phyloP scores from a whole-genome alignment of 2,888 invertebrate species.

The Carterocephalus palaemon region DNA sequence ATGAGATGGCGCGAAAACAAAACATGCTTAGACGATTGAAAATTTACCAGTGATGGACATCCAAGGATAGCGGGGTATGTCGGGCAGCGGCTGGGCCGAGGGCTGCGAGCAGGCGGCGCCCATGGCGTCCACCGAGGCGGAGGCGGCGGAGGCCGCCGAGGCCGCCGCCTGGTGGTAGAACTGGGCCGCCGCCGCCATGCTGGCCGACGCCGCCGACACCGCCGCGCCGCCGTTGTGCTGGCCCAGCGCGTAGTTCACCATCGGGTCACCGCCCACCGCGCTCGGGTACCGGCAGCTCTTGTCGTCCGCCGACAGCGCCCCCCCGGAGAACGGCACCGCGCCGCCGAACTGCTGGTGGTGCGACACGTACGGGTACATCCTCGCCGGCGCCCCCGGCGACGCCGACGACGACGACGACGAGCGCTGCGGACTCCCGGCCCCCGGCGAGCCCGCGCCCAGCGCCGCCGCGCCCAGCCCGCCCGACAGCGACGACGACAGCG shows the following conservation, averaged over 20 bases:
- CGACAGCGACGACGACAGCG: slow-evolving; percentile 79
- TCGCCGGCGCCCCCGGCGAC: slow-evolving; percentile 85
- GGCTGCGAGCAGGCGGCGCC: slow-evolving; percentile 89
- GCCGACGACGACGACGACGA: slow-evolving; percentile 82
- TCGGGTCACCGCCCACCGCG: slow-evolving; percentile 82
- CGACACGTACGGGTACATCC: slow-evolving; percentile 96
- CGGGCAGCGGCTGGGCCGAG: slow-evolving; percentile 92
- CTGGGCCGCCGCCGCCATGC: slow-evolving; percentile 87
- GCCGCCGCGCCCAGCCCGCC: slow-evolving; percentile 82
- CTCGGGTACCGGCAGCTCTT: slow-evolving; percentile 90
- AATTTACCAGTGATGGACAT: slow-evolving; percentile 97
- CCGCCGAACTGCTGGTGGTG: slow-evolving; percentile 87
- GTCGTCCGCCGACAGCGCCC: slow-evolving; percentile 83
- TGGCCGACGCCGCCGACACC: slow-evolving; percentile 82
- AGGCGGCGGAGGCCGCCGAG: slow-evolving; percentile 86
- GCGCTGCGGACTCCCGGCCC: slow-evolving; percentile 81
- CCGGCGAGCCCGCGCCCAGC: slow-evolving; percentile 79
- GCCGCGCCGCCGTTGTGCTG: slow-evolving; percentile 86
- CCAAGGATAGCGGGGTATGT: slow-evolving; percentile 96
- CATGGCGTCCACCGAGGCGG: slow-evolving; percentile 88
- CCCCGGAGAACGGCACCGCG: slow-evolving; percentile 83
- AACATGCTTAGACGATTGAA: slow-evolving; percentile 61
- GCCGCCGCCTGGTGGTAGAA: slow-evolving; percentile 93
- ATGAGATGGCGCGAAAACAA: slow-evolving; percentile 26
- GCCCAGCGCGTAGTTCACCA: slow-evolving; percentile 89